A percentile compares a stretch with the other conserved stretches of the same genome.
phyloP scores from a whole-genome alignment of 2,113 vertebrate species.

The Sebastes fasciatus region DNA sequence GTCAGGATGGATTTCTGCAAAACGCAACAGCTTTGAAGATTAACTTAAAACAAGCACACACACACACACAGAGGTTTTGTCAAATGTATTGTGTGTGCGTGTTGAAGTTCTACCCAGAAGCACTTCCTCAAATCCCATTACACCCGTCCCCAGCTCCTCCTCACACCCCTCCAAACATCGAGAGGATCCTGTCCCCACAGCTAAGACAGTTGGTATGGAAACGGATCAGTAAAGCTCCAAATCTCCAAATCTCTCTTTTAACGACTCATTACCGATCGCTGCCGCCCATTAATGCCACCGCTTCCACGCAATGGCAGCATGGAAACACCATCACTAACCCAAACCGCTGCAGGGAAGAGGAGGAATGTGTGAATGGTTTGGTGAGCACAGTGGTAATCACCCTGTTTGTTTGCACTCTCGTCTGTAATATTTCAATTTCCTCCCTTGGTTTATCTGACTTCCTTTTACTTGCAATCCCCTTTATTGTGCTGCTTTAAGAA shows the following conservation, averaged over 20 bases:
- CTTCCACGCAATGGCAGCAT: conserved; percentile 30
- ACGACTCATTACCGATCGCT: conserved; percentile 68
- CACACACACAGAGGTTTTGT: conserved; percentile 23
- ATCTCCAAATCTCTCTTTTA: conserved; percentile 69
- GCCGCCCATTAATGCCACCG: conserved; percentile 64
- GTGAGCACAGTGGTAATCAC: conserved; percentile 58
- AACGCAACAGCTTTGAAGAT: conserved; percentile 69
- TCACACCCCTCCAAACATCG: conserved; percentile 14
- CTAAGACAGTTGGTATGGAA: conserved; percentile 73
- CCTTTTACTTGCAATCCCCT: background rate
- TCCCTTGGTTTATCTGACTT: conserved; percentile 44
- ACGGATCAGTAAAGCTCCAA: conserved; percentile 71
- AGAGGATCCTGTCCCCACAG: conserved; percentile 57
- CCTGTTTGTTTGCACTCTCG: conserved; percentile 24
- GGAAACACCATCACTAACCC: conserved; percentile 38
- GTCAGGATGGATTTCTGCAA: conserved; percentile 43
- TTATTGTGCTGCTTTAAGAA: conserved; percentile 39
- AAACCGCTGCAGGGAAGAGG: conserved; percentile 52
- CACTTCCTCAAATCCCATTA: conserved; percentile 68
- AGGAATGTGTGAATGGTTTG: conserved; percentile 22
- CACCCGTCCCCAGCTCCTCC: conserved; percentile 12
- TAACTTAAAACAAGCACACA: conserved; percentile 45
- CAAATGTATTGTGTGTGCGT: conserved; percentile 17
- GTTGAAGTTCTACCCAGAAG: conserved; percentile 52
- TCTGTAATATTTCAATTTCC: conserved; percentile 70